phyloP scores from a whole-genome alignment of 1,140 invertebrate genomes.

The Pantala flavescens region DNA sequence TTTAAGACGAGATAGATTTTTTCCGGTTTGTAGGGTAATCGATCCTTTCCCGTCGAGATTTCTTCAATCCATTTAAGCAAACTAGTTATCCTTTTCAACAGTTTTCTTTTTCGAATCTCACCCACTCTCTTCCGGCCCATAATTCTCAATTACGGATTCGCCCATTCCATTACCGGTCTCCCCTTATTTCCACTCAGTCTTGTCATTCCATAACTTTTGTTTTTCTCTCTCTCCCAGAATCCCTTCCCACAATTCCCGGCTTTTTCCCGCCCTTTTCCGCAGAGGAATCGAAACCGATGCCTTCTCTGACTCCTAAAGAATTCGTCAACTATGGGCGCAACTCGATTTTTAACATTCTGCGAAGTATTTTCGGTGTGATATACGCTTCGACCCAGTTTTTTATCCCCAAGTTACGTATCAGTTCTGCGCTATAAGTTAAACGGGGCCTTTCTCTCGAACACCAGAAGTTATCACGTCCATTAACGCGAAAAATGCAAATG shows the following conservation, averaged over 20 bases:
- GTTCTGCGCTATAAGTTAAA: neutral
- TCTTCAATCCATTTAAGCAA: too few species aligned
- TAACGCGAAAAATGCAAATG: neutral
- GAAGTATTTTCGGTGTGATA: neutral
- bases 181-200: neutral
- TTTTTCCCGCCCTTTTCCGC: neutral
- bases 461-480: neutral
- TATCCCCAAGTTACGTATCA: neutral
- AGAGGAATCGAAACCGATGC: neutral
- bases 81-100: neutral
- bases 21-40: too few species aligned
- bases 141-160: neutral
- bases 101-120: conserved; percentile 11
- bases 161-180: neutral
- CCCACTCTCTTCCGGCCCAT: neutral
- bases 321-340: neutral
- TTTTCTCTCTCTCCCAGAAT: neutral
- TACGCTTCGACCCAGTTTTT: neutral
- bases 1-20: too few species aligned
- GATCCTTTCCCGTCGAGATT: too few species aligned
- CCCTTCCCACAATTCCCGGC: neutral
- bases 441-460: neutral
- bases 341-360: neutral
- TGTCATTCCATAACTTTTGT: neutral
- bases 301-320: neutral